Base-by-base conservation (phyloP, 2,797 vertebrate genomes). In the Bradypodion pumilum region DNA sequence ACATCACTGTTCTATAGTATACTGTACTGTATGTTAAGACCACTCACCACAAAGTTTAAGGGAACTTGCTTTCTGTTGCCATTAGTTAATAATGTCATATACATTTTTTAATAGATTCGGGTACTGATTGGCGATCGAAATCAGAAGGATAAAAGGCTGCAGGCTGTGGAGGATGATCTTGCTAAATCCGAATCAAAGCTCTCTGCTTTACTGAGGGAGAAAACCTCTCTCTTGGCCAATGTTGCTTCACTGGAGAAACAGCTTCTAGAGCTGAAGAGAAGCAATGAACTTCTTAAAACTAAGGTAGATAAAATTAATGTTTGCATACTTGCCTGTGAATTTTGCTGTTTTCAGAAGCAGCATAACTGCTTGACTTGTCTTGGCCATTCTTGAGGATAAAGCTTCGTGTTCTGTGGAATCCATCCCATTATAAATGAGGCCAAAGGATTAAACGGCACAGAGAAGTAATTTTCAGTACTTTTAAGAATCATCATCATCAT, bases 281-380 rank as follows among this genome's bases (percentile, higher is more conserved):
- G 96, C 40, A 99, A 99, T 12, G 97, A 99, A 80, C 95, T 98
- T 10, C 94, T 99, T 0, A 99, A 98, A 92, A 96, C 97, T 87
- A 99, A 99, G 98, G 98, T 99, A 91, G 44, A 52, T 65, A 80
- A 15, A n/a, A 16, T 42, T 1, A 75, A 76, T 63, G 7, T 49
- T 37, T 0, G 0, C 0, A 0, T 72, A 0, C 62, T 62, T 82
- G 23, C 35, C 87, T 77, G 84, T 16, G 8, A 2, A n/a, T 87
- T 81, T 4, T 4, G 10, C 85, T 10, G 40, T 74, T 0, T 0
- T 68, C 49, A 62, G 73, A 75, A 21, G 21, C 49, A 69, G 27
- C 7, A 19, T 46, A 56, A 56, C 23, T 23, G 1, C 10, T 10
- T 68, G 27, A 27, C 19, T 32, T 60, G 49, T n/a, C 52, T 12